Base-by-base conservation (phyloP, 2,888 invertebrate genomes). In the Dichetophora obliterata region DNA sequence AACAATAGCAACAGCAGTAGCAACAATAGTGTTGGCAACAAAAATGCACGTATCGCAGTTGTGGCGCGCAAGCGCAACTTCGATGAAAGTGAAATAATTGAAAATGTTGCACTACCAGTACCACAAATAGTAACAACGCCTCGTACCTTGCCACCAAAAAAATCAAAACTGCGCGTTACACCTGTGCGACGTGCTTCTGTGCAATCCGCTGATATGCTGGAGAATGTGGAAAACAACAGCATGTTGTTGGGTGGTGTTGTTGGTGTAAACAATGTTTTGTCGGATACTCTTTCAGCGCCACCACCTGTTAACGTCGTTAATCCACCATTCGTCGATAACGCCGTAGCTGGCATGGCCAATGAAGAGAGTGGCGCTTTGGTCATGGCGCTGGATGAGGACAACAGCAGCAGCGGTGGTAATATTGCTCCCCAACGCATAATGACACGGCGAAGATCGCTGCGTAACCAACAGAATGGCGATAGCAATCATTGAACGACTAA, bases 11-110 rank as follows among this genome's bases (percentile, higher is more conserved):
- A 81, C 80, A 72, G 77, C 71, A 72, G 77, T 70, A 79, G 79
- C 75, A 78, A 73, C 79, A 80, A 78, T 76, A 79, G 81, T 75
- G 80, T 78, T 75, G 61, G 80, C 77, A 52, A 76, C 6, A 79
- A 79, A 57, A 82, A 84, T 79, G 76, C 80, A 22, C 80, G 84
- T 78, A 68, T 83, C 78, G 71, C 79, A 73, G 77, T 80, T 76
- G 80, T 84, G 24, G 74, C 87, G 8, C 85, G 88, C 31, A 88
- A 88, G 82, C 85, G 89, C 19, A 87, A 86, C 77, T 89, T 85
- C 75, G 89, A 89, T 73, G 78, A 77, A 75, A 76, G 75, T 63
- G 75, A 79, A 0, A 43, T 65, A 31, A 78, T 77, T 69, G 78
- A 79, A 8, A 78, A 16, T 22, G 59, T 50, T 11, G 24, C 57